phyloP scores from a whole-genome alignment of 1,140 invertebrate species.

The Caerostris darwini region DNA sequence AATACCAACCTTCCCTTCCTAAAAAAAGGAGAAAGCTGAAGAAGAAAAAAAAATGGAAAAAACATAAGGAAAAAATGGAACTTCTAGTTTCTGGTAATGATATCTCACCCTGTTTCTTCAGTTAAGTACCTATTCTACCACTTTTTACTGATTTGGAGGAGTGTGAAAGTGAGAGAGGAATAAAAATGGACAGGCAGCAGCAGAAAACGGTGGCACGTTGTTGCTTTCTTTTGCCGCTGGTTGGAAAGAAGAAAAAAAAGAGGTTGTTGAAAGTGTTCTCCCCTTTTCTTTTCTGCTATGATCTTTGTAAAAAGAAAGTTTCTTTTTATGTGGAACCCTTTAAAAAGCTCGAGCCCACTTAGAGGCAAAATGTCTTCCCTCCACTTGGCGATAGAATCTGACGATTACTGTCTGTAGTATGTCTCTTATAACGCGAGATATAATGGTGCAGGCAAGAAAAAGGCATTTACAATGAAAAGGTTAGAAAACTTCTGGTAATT shows the following conservation, averaged over 20 bases:
- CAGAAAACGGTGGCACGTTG: too few relatives aligned
- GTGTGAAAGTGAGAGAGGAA: neutral
- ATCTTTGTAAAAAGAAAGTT: neutral
- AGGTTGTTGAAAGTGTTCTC: neutral
- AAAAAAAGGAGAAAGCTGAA: too few relatives aligned
- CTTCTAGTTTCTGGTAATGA: neutral
- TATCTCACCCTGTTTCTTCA: constrained; percentile 1
- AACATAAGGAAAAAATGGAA: neutral
- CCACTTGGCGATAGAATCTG: neutral
- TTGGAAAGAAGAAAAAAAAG: neutral
- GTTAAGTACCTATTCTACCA: neutral
- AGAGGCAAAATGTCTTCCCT: neutral
- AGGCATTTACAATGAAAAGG: neutral
- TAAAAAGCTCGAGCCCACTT: neutral
- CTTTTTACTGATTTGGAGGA: neutral
- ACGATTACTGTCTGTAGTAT: constrained; percentile 10
- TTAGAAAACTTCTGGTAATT: constrained; percentile 14
- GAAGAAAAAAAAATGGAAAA: neutral
- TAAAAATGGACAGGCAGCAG: neutral
- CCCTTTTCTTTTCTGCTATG: neutral
- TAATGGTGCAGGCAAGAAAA: neutral
- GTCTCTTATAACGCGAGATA: neutral
- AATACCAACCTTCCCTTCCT: too few relatives aligned
- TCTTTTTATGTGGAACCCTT: neutral
- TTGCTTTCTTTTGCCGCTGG: neutral